Evolutionary conservation across 2,888 invertebrate genomes (phyloP).

Genomic region (Drosophila nigricruria): DNA sequence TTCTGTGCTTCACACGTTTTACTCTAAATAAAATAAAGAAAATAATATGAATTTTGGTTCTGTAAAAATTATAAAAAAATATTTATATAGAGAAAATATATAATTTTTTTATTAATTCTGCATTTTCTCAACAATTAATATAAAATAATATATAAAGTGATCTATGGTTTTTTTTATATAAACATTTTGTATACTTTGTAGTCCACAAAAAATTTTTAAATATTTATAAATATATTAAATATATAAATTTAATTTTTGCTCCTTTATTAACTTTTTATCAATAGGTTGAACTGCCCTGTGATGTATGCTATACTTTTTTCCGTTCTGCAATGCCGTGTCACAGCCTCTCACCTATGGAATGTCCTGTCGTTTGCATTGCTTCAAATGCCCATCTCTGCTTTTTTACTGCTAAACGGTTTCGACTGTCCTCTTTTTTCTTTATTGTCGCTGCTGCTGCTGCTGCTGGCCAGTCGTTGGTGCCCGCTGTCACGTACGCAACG

Average conservation of each 20-base stretch:
- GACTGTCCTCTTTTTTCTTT: slow-evolving; percentile 44
- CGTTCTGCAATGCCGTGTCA: not conserved
- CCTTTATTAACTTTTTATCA: not conserved
- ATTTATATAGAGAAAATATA: too few species aligned
- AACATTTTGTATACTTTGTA: too few species aligned
- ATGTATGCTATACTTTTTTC: slow-evolving; percentile 7
- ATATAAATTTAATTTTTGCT: not conserved
- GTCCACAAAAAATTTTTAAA: too few species aligned
- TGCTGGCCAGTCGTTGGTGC: slow-evolving; percentile 45
- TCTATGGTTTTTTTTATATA: too few species aligned
- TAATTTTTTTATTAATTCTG: too few species aligned
- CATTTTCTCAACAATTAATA: too few species aligned
- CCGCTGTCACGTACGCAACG: slow-evolving; percentile 69
- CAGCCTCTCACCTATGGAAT: slow-evolving; percentile 5
- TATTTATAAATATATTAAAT: not conserved
- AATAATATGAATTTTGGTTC: too few species aligned
- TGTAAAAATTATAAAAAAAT: too few species aligned
- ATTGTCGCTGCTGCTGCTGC: slow-evolving; percentile 15
- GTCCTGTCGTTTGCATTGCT: slow-evolving; percentile 25
- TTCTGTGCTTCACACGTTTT: too few species aligned
- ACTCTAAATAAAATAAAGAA: too few species aligned
- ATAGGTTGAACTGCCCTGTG: not conserved
- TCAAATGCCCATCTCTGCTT: slow-evolving; percentile 22
- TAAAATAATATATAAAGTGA: too few species aligned
- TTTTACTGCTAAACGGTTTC: slow-evolving; percentile 74